Percentiles rank a stretch among this genome's conserved stretches.
These are phyloP conservation scores for Cantharis rustica DNA, from an alignment of 2,888 invertebrate genomes.

Conservation along the genomic window DNA sequence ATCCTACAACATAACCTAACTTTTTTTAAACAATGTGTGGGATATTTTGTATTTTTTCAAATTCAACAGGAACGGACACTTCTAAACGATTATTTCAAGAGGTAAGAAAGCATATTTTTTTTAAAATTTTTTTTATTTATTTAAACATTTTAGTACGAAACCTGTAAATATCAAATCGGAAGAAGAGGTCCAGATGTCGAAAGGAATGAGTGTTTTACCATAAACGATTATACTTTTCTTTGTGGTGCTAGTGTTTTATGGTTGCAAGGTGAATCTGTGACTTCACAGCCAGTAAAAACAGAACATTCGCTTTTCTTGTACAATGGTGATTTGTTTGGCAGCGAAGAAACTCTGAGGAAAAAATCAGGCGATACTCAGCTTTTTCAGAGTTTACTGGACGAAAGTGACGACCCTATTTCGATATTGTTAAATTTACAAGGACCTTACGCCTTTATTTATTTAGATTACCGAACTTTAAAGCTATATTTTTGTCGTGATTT, in stretches of 20 bases:
- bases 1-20: not conserved
- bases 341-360: slow-evolving; percentile 50
- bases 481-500: slow-evolving; percentile 86
- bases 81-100: not conserved
- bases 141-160: slow-evolving; percentile 41
- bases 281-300: slow-evolving; percentile 71
- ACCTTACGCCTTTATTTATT: slow-evolving; percentile 84
- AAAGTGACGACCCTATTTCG: slow-evolving; percentile 43
- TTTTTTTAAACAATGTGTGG: slow-evolving; percentile 21
- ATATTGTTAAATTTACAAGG: slow-evolving; percentile 70
- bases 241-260: slow-evolving; percentile 72
- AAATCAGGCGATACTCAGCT: slow-evolving; percentile 60
- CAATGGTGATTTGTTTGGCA: slow-evolving; percentile 88
- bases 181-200: slow-evolving; percentile 65
- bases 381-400: slow-evolving; percentile 56
- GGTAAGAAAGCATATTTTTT: not conserved
- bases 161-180: slow-evolving; percentile 49
- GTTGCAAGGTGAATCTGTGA: slow-evolving; percentile 74
- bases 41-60: slow-evolving; percentile 13
- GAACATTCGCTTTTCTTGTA: slow-evolving; percentile 72
- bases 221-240: slow-evolving; percentile 38
- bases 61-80: not conserved
- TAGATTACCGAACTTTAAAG: slow-evolving; percentile 60
- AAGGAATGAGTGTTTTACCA: slow-evolving; percentile 29
- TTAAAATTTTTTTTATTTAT: not conserved